phyloP scores from a whole-genome alignment of 2,797 vertebrate species.

The Coilia nasus region DNA sequence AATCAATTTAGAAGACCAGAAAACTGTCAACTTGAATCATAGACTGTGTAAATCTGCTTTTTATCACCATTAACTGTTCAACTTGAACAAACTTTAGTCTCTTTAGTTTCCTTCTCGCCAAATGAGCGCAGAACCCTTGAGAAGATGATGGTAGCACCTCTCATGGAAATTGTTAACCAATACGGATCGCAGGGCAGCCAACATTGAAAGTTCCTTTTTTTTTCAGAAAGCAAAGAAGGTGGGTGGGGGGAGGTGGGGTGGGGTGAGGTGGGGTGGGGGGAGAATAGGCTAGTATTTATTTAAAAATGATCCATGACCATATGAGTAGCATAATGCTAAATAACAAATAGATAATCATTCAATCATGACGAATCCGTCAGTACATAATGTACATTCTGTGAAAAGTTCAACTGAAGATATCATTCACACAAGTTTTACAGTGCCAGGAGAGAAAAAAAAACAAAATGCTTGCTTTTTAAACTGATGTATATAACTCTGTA shows the following conservation, averaged over 20 bases:
- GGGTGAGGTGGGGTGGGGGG: no score
- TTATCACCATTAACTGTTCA: slow-evolving; percentile 81
- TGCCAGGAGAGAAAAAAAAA: slow-evolving; percentile 73
- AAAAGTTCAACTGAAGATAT: slow-evolving; percentile 74
- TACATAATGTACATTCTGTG: slow-evolving; percentile 86
- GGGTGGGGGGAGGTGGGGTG: slow-evolving; percentile 21
- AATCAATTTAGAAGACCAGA: slow-evolving; percentile 78
- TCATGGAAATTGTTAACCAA: slow-evolving; percentile 51
- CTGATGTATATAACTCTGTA: slow-evolving; percentile 92
- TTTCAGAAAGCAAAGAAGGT: slow-evolving; percentile 59
- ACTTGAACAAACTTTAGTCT: slow-evolving; percentile 70
- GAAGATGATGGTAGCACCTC: slow-evolving; percentile 53
- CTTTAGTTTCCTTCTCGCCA: slow-evolving; percentile 70
- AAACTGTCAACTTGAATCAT: slow-evolving; percentile 80
- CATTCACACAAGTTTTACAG: slow-evolving; percentile 66
- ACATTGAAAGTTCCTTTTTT: slow-evolving; percentile 52
- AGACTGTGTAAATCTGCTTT: slow-evolving; percentile 70
- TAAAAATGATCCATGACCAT: slow-evolving; percentile 58
- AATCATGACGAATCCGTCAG: slow-evolving; percentile 77
- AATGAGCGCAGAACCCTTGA: slow-evolving; percentile 74
- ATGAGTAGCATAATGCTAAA: slow-evolving; percentile 61
- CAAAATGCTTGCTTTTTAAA: slow-evolving; percentile 96
- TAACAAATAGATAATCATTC: slow-evolving; percentile 64
- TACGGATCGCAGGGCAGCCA: slow-evolving; percentile 61
- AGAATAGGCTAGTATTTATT: slow-evolving; percentile 54